Percentiles rank a stretch among this genome's conserved stretches.
Evolutionary conservation across 1,140 invertebrate genomes (phyloP).

Genomic region (roundworm (Caenorhabditis elegans)): WBcel235 BX284606.5:12764501-12765000

Average conservation of each 20-base stretch:
- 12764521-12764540: conserved; percentile 59
- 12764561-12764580: conserved; percentile 92
- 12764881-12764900: neutral
- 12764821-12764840: neutral
- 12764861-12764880: conserved; percentile 7
- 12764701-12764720: conserved; percentile 84
- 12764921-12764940: neutral
- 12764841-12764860: conserved; percentile 3
- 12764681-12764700: conserved; percentile 89
- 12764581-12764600: conserved; percentile 64
- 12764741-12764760: conserved; percentile 92
- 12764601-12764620: neutral
- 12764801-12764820: neutral
- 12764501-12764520: conserved; percentile 52
- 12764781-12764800: neutral
- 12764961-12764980: no score
- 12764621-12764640: conserved; percentile 83
- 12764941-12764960: neutral
- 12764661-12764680: conserved; percentile 83
- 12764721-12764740: conserved; percentile 85
- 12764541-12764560: conserved; percentile 86
- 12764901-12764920: neutral
- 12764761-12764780: conserved; percentile 74
- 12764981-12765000: no score
- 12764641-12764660: conserved; percentile 91